phyloP scores from a whole-genome alignment of 2,113 vertebrate genomes.

The Cyphomyrus discorhynchus region DNA sequence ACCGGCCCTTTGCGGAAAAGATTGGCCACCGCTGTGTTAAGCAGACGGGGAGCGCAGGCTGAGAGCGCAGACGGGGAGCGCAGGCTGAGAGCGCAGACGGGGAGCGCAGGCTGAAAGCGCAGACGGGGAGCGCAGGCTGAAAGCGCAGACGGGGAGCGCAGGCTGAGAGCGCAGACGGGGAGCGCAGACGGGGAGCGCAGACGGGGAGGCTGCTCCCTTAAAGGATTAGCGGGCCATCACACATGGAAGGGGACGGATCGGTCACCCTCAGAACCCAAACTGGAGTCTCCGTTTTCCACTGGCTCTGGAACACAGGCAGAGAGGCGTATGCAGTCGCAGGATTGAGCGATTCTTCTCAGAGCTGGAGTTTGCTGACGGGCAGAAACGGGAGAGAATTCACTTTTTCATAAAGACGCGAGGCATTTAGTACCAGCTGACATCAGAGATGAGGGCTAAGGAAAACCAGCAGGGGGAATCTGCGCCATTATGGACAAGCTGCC shows the following conservation, averaged over 20 bases:
- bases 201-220: conserved; percentile 25
- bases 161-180: not conserved
- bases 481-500: not conserved
- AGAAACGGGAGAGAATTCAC: not conserved
- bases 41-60: too few relatives aligned
- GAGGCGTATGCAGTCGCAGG: conserved; percentile 23
- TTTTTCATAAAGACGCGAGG: not conserved
- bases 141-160: conserved; percentile 19
- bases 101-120: not conserved
- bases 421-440: conserved; percentile 2
- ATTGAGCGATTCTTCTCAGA: not conserved
- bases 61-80: conserved; percentile 11
- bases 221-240: conserved; percentile 46
- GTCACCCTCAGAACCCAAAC: conserved; percentile 47
- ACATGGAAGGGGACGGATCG: conserved; percentile 47
- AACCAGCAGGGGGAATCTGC: not conserved
- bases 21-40: too few relatives aligned
- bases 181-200: not conserved
- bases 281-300: not conserved
- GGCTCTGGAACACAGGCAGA: not conserved
- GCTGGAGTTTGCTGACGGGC: not conserved
- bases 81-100: conserved; percentile 9
- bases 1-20: too few relatives aligned
- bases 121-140: not conserved
- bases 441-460: not conserved